These are phyloP conservation scores for Trachelipus rathkii DNA, from an alignment of 1,140 invertebrate species.

Conservation along the genomic window DNA sequence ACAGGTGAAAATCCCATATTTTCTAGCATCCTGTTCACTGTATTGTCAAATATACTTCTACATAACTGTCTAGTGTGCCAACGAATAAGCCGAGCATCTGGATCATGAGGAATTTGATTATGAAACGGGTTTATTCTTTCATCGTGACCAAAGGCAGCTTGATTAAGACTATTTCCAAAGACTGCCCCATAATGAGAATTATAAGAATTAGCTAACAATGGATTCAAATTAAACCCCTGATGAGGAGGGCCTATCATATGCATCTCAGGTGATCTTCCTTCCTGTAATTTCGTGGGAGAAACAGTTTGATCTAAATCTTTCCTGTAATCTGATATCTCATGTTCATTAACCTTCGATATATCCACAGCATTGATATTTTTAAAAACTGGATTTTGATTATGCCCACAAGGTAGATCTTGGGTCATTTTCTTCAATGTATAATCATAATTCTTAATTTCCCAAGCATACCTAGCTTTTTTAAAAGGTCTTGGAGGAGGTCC, in stretches of 20 bases:
- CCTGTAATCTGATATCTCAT: background rate
- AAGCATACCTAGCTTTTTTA: slow-evolving; percentile 44
- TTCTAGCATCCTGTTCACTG: slow-evolving; percentile 41
- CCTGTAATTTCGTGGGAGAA: background rate
- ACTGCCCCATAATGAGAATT: background rate
- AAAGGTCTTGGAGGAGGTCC: slow-evolving; percentile 41
- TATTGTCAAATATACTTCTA: slow-evolving; percentile 39
- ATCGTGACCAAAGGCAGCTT: background rate
- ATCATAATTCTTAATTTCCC: slow-evolving; percentile 45
- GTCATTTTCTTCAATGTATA: slow-evolving; percentile 42
- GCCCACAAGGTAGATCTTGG: slow-evolving; percentile 21
- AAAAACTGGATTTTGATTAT: background rate
- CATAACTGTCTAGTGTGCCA: slow-evolving; percentile 39
- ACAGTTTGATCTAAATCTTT: background rate
- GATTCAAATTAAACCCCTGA: slow-evolving; percentile 22
- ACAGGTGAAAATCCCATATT: slow-evolving; percentile 44
- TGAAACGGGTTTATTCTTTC: slow-evolving; percentile 28
- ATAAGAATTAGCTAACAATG: background rate
- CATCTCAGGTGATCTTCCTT: background rate
- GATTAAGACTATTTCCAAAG: background rate
- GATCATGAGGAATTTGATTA: slow-evolving; percentile 23
- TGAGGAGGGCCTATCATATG: slow-evolving; percentile 33
- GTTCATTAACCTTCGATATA: background rate
- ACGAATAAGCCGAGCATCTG: slow-evolving; percentile 34
- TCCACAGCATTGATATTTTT: background rate